Percentiles rank a stretch among this genome's conserved stretches.
Conservation (phyloP, 2,797 vertebrate species). For the Mus spretus region DNA sequence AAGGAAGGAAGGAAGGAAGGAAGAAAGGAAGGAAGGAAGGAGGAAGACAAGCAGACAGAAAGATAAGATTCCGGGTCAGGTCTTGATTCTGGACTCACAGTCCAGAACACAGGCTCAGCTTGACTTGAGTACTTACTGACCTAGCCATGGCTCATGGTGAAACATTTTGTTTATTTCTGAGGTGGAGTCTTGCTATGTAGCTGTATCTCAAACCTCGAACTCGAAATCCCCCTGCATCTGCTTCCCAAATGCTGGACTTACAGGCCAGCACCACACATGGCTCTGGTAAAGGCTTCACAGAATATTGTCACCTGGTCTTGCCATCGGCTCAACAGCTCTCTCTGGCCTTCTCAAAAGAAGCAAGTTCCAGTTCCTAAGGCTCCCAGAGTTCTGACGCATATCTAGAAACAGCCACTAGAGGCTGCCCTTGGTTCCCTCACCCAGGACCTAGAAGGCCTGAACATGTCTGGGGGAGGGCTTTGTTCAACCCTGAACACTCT, state of each 20-base stretch:
- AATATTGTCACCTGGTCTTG: not conserved
- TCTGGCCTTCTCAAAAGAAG: not conserved
- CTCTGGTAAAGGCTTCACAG: not conserved
- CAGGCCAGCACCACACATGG: not conserved
- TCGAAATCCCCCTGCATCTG: not conserved
- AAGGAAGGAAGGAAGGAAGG: too few species aligned
- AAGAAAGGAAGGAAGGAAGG: too few species aligned
- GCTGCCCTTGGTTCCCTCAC: not conserved
- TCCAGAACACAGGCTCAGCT: not conserved
- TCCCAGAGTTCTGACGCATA: not conserved
- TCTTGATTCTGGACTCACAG: not conserved
- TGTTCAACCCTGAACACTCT: not conserved
- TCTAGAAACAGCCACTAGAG: slow-evolving; percentile 61
- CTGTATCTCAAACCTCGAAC: not conserved
- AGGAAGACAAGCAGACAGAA: not conserved
- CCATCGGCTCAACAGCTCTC: not conserved
- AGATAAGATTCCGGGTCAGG: not conserved
- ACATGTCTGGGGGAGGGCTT: not conserved
- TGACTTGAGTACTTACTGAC: not conserved
- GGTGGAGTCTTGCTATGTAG: not conserved
- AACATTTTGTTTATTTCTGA: not conserved
- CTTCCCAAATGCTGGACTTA: not conserved
- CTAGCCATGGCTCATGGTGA: not conserved
- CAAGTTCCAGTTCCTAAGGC: not conserved
- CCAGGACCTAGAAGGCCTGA: accelerated